phyloP scores from a whole-genome alignment of 37 sponge, comb jelly and placozoan species.

The Petrosia ficiformis region DNA sequence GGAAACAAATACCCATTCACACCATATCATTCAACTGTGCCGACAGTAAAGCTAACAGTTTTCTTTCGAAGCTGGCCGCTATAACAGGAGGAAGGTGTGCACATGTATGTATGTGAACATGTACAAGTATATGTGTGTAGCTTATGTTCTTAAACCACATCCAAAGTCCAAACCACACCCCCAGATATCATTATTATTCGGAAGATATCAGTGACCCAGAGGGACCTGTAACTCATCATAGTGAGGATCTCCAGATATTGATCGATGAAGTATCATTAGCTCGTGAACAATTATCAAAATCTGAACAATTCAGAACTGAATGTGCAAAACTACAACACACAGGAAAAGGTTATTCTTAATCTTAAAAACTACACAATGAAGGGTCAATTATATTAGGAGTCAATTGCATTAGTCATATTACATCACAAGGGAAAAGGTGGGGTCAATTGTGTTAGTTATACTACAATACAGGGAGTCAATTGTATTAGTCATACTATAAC shows the following conservation, averaged over 20 bases:
- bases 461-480: too few species aligned
- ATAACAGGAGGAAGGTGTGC: constrained; percentile 84
- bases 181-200: constrained; percentile 56
- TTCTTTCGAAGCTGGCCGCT: constrained; percentile 72
- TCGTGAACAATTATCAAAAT: constrained; percentile 34
- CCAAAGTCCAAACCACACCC: too few species aligned
- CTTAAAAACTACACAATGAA: neutral
- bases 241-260: constrained; percentile 51
- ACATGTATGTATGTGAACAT: too few species aligned
- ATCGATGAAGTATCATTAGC: constrained; percentile 36
- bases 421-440: too few species aligned
- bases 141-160: neutral
- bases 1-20: constrained; percentile 71
- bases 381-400: neutral
- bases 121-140: neutral
- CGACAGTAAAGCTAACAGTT: constrained; percentile 74
- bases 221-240: constrained; percentile 63
- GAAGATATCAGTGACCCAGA: constrained; percentile 45
- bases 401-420: too few species aligned
- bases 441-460: too few species aligned
- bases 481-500: too few species aligned
- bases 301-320: constrained; percentile 41
- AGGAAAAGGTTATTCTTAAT: too few species aligned
- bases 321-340: constrained; percentile 10
- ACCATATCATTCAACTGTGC: constrained; percentile 93